Evolutionary conservation across 1,140 invertebrate species (phyloP).

Genomic region (Tribolium madens): DNA sequence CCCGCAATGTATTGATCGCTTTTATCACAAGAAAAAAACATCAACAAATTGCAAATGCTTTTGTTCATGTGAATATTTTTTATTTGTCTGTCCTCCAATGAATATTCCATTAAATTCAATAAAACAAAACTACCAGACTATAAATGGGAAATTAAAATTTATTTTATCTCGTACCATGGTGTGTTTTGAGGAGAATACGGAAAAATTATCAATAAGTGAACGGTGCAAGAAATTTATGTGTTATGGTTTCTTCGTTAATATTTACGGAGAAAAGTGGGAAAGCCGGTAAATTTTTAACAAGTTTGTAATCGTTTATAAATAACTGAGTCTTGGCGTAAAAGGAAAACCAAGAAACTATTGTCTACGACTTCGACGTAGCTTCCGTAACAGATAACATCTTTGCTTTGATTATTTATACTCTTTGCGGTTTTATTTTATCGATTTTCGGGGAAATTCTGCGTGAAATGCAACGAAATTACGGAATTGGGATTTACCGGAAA

Average conservation of each 20-base stretch:
- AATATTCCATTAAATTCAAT: not conserved
- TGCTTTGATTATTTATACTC: not conserved
- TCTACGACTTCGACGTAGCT: not conserved
- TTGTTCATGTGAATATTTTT: not conserved
- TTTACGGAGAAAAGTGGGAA: slow-evolving; percentile 24
- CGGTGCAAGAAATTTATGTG: slow-evolving; percentile 9
- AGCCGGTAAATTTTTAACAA: slow-evolving; percentile 2
- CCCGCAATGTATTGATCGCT: not conserved
- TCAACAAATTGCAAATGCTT: not conserved
- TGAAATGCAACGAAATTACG: too few relatives aligned
- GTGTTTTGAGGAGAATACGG: too few relatives aligned
- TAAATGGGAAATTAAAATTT: not conserved
- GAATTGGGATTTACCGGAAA: not conserved
- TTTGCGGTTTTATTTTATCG: not conserved
- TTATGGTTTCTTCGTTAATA: slow-evolving; percentile 4
- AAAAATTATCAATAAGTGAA: not conserved
- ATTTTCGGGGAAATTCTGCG: not conserved
- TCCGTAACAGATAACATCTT: not conserved
- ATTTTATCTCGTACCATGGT: not conserved
- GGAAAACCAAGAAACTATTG: slow-evolving; percentile 7
- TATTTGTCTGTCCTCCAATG: not conserved
- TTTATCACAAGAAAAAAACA: not conserved
- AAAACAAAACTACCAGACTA: not conserved
- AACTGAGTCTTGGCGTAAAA: not conserved
- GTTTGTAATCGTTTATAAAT: slow-evolving; percentile 29